phyloP scores from a whole-genome alignment of 2,888 invertebrate species.

The Trissonchulus latispiculum region DNA sequence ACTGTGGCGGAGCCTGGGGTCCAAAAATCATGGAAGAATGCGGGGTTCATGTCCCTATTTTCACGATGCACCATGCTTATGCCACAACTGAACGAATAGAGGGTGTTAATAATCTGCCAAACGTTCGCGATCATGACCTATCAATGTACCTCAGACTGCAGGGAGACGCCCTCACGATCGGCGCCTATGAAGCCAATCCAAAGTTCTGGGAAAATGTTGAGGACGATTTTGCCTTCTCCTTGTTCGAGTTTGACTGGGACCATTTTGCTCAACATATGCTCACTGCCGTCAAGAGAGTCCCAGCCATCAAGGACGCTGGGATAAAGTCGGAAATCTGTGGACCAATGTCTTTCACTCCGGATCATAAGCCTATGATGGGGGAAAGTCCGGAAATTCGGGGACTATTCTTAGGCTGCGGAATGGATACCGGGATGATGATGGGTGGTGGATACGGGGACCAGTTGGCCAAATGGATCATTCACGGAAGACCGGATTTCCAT shows the following conservation, averaged over 20 bases:
- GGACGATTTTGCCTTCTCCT: constrained; percentile 65
- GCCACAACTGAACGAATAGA: constrained; percentile 68
- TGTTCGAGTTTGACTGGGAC: constrained; percentile 77
- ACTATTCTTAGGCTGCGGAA: constrained; percentile 72
- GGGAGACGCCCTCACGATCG: constrained; percentile 69
- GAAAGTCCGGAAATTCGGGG: constrained; percentile 53
- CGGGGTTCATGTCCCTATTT: constrained; percentile 60
- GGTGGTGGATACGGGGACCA: constrained; percentile 76
- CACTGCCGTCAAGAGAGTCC: constrained; percentile 56
- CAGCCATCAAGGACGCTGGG: constrained; percentile 16
- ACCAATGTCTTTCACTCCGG: constrained; percentile 74
- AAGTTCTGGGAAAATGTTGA: constrained; percentile 64
- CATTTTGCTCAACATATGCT: constrained; percentile 65
- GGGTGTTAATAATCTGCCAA: constrained; percentile 64
- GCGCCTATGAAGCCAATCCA: constrained; percentile 78
- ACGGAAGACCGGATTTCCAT: constrained; percentile 68
- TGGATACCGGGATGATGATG: constrained; percentile 83
- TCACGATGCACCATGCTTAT: constrained; percentile 78
- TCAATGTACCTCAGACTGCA: constrained; percentile 63
- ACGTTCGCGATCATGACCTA: constrained; percentile 73
- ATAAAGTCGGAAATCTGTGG: constrained; percentile 22
- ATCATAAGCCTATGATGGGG: constrained; percentile 76
- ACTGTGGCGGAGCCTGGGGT: constrained; percentile 70
- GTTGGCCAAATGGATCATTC: constrained; percentile 70
- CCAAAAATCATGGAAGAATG: constrained; percentile 60